Conservation (phyloP, 2,797 vertebrate genomes). For the Coluber constrictor region DNA sequence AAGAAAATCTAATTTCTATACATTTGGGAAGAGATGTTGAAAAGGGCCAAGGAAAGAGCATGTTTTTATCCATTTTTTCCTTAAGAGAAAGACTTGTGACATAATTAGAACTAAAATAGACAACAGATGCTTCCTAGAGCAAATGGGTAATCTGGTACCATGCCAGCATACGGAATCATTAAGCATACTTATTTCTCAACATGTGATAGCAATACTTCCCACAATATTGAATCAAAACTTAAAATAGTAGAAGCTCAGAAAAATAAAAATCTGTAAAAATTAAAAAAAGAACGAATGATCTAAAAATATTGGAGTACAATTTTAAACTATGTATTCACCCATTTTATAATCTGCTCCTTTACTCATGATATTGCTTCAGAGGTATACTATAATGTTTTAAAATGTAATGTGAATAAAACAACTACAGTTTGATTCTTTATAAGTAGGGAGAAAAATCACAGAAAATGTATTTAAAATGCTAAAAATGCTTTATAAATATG, state of each 20-base stretch:
- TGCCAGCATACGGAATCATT: conserved; percentile 40
- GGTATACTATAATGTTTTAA: not conserved
- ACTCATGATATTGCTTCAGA: not conserved
- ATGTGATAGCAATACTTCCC: conserved; percentile 50
- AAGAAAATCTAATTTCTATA: conserved; percentile 17
- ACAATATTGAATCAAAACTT: conserved; percentile 46
- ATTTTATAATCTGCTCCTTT: conserved; percentile 31
- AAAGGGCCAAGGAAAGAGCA: conserved; percentile 6
- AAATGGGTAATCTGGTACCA: conserved; percentile 42
- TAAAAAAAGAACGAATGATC: conserved; percentile 45
- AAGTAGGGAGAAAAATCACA: not conserved
- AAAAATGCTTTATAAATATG: not conserved
- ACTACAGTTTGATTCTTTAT: not conserved
- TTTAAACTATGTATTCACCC: conserved; percentile 42
- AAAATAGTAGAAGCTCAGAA: conserved; percentile 32
- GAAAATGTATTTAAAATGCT: not conserved
- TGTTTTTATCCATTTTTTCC: not conserved
- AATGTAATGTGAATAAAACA: not conserved
- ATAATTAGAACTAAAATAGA: conserved; percentile 35
- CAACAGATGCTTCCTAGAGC: conserved; percentile 38
- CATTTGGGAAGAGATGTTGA: not conserved
- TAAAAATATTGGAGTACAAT: conserved; percentile 42
- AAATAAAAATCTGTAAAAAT: conserved; percentile 37
- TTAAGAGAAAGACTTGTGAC: not conserved
- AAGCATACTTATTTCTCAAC: conserved; percentile 53